Evolutionary conservation across 1,140 invertebrate species (phyloP).

Genomic region (Aporrectodea caliginosa): DNA sequence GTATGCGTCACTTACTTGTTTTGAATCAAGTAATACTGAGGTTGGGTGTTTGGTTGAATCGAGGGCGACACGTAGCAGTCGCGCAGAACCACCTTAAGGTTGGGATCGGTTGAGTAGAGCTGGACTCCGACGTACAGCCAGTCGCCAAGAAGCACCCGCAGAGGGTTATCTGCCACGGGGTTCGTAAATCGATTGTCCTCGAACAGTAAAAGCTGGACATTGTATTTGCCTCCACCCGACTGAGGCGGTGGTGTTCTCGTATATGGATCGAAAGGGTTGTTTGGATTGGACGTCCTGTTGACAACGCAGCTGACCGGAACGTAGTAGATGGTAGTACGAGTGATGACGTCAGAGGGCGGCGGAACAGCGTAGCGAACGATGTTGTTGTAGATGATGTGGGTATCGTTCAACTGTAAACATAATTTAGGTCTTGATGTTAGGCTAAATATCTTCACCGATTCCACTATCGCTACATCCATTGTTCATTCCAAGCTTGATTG

Average conservation of each 20-base stretch:
- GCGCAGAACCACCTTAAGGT: constrained; percentile 43
- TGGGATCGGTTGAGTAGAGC: constrained; percentile 36
- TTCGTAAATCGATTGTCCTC: constrained; percentile 36
- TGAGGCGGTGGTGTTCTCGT: constrained; percentile 17
- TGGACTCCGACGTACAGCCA: constrained; percentile 43
- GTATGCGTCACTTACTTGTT: no score
- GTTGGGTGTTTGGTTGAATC: constrained; percentile 25
- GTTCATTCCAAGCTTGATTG: no score
- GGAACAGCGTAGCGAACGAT: constrained; percentile 41
- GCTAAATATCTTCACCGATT: no score
- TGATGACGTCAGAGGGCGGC: constrained; percentile 32
- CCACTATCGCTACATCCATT: no score
- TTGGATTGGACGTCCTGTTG: constrained; percentile 26
- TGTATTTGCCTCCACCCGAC: constrained; percentile 36
- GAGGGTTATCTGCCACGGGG: constrained; percentile 31
- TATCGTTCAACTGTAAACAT: constrained; percentile 40
- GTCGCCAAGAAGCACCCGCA: constrained; percentile 40
- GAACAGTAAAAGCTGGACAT: constrained; percentile 31
- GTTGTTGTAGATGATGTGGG: constrained; percentile 45
- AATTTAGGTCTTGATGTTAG: no score
- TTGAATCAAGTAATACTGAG: constrained; percentile 37
- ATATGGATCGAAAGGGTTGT: constrained; percentile 22
- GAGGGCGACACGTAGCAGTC: constrained; percentile 41
- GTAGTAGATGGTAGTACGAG: constrained; percentile 38
- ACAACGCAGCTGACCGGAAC: constrained; percentile 40